These are phyloP conservation scores for Semnornis frantzii DNA, from an alignment of 2,113 vertebrate species.

Conservation along the genomic window DNA sequence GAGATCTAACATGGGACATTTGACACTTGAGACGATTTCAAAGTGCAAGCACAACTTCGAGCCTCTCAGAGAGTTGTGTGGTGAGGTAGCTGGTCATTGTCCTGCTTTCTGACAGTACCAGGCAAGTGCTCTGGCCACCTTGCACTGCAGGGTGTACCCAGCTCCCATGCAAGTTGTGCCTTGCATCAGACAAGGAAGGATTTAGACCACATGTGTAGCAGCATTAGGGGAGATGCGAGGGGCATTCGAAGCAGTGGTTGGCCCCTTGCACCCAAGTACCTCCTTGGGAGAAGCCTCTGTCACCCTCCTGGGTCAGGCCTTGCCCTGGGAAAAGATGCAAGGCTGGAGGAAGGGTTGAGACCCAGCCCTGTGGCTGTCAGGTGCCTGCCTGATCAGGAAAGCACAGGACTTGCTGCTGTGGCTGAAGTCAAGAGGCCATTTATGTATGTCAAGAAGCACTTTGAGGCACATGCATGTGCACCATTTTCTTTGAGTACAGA, in stretches of 20 bases:
- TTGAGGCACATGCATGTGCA: neutral
- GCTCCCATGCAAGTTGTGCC: fast-evolving
- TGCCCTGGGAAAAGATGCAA: neutral
- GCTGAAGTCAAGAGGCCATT: neutral
- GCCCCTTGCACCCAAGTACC: neutral
- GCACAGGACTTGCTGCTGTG: no score
- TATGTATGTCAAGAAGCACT: neutral
- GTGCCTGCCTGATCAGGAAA: neutral
- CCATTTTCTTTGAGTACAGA: neutral
- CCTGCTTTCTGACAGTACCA: neutral
- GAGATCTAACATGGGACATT: neutral
- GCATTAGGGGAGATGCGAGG: neutral
- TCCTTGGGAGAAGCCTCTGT: neutral
- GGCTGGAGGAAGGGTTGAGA: neutral
- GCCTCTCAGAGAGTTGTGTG: neutral
- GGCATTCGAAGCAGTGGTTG: neutral
- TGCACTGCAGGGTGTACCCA: fast-evolving
- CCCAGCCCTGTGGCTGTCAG: fast-evolving
- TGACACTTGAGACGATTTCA: neutral
- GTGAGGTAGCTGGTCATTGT: neutral
- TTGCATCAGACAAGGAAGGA: neutral
- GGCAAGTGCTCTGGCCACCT: no score
- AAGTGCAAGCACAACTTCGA: neutral
- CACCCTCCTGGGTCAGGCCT: neutral
- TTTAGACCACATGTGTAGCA: neutral